Evolutionary conservation across 2,797 vertebrate species (phyloP).

Genomic region (Anolis apletophallus): DNA sequence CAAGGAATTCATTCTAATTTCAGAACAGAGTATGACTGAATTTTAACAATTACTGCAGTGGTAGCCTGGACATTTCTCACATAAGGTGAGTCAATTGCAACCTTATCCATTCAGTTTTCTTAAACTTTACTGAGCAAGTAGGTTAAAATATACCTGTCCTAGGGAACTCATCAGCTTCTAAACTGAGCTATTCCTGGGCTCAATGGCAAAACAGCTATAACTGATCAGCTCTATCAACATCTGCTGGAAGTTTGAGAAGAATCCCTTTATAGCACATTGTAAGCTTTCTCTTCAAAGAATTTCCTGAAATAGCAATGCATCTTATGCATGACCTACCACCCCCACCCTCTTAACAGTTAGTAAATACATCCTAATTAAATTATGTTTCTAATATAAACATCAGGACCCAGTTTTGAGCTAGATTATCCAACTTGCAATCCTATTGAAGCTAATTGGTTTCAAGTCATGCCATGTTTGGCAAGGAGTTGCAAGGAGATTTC

Average conservation of each 20-base stretch:
- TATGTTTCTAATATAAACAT: constrained; percentile 14
- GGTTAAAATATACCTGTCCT: neutral
- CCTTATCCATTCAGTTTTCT: neutral
- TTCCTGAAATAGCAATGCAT: neutral
- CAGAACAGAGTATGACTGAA: neutral
- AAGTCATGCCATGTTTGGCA: constrained; percentile 41
- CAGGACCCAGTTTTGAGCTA: neutral
- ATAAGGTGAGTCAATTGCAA: neutral
- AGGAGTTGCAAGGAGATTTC: constrained; percentile 37
- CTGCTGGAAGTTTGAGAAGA: neutral
- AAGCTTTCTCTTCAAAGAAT: neutral
- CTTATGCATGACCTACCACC: neutral
- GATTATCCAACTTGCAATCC: constrained; percentile 39
- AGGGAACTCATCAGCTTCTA: neutral
- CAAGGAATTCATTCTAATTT: neutral
- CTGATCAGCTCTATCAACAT: neutral
- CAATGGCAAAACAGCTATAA: neutral
- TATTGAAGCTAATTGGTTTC: constrained; percentile 46
- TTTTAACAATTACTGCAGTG: neutral
- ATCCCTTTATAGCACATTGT: neutral
- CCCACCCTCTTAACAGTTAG: no score
- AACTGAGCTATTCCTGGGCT: neutral
- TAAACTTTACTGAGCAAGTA: neutral
- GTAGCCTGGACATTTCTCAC: neutral
- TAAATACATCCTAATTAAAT: constrained; percentile 30